Conservation (phyloP, 2,888 invertebrate species). For the Parascotia fuliginaria region DNA sequence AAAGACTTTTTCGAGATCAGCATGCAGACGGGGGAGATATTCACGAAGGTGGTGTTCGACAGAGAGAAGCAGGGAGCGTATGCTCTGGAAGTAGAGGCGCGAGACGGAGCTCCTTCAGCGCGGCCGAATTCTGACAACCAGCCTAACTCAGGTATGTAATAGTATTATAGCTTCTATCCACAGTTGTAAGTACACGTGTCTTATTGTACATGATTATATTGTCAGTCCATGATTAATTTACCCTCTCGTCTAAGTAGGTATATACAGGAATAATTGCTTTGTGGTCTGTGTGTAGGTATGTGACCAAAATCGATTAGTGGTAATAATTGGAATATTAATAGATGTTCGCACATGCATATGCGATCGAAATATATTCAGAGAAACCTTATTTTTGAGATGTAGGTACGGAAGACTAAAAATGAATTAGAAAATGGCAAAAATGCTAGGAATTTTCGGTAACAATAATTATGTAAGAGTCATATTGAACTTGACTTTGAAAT, state of each 20-base stretch:
- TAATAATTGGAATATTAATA: no score
- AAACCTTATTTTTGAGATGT: no score
- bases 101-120: slow-evolving; percentile 98
- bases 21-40: slow-evolving; percentile 97
- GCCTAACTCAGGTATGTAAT: slow-evolving; percentile 94
- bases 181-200: background rate
- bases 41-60: slow-evolving; percentile 98
- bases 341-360: no score
- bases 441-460: no score
- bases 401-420: no score
- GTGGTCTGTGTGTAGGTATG: no score
- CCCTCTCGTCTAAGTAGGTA: background rate
- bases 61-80: slow-evolving; percentile 99
- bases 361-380: no score
- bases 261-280: no score
- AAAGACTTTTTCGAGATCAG: slow-evolving; percentile 99
- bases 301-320: no score
- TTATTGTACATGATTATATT: background rate
- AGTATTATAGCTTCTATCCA: background rate
- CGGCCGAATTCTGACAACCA: slow-evolving; percentile 96
- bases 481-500: background rate
- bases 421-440: no score
- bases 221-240: background rate
- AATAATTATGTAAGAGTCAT: background rate
- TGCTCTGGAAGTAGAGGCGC: slow-evolving; percentile 98